These are phyloP conservation scores for Callipepla squamata DNA, from an alignment of 2,113 vertebrate species.

Conservation along the genomic window DNA sequence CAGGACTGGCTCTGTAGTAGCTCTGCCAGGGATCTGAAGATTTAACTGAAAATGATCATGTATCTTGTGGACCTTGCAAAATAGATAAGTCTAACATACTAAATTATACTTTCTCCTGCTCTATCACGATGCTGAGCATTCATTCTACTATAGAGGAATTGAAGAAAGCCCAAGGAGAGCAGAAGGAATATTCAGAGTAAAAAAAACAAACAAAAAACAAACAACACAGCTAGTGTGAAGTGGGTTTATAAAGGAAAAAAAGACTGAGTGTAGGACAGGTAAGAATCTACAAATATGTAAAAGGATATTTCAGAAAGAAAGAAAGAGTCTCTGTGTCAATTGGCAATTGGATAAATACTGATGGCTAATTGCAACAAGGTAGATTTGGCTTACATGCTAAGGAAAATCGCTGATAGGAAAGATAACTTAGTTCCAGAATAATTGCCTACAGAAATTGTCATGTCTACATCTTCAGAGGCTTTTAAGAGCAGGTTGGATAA, in stretches of 20 bases:
- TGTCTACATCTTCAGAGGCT: neutral
- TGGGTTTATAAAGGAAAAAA: neutral
- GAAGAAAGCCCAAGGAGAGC: neutral
- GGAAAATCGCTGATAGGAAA: neutral
- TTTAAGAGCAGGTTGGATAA: constrained; percentile 18
- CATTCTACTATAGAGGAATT: neutral
- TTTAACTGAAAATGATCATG: neutral
- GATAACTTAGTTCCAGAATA: neutral
- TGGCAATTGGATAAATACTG: neutral
- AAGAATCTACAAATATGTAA: neutral
- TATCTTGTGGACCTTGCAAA: neutral
- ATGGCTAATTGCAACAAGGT: neutral
- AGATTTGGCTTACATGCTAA: neutral
- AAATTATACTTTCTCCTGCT: neutral
- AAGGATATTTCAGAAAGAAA: neutral
- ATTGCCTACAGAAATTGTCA: neutral
- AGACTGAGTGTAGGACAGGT: neutral
- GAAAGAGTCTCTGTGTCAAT: neutral
- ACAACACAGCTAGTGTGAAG: neutral
- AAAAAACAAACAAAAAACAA: neutral
- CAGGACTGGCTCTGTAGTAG: neutral
- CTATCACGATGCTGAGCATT: neutral
- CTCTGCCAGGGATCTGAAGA: neutral
- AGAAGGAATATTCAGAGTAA: neutral
- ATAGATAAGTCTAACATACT: neutral